These are phyloP conservation scores for Onychomys arenicola DNA, from an alignment of 2,797 vertebrate species.

Conservation along the genomic window DNA sequence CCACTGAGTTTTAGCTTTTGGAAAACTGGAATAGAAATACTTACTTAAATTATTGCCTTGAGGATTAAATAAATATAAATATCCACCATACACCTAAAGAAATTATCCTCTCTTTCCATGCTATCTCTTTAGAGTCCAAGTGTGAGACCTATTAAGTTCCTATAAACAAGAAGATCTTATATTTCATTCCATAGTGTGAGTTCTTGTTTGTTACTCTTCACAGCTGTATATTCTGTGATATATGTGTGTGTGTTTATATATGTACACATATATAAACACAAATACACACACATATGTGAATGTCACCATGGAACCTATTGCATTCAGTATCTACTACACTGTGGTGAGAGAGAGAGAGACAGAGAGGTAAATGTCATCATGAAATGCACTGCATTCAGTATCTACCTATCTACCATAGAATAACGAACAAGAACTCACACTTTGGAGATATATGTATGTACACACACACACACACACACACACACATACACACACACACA, in stretches of 20 bases:
- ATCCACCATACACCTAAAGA: neutral
- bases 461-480: neutral
- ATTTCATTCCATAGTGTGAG: neutral
- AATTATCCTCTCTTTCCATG: neutral
- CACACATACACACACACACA: too few relatives aligned
- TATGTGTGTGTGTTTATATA: too few relatives aligned
- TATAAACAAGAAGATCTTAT: neutral
- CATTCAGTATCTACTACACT: too few relatives aligned
- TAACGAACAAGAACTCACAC: neutral
- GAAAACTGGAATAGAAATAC: constrained; percentile 20
- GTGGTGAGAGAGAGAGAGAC: too few relatives aligned
- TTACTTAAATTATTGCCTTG: constrained; percentile 26
- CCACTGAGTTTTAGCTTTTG: constrained; percentile 37
- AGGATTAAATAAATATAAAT: constrained; percentile 46
- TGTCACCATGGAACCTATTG: neutral
- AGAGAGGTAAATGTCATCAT: neutral
- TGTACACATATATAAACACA: neutral
- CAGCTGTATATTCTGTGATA: neutral
- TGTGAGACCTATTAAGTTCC: neutral
- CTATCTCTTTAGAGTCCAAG: neutral
- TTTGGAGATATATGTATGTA: neutral
- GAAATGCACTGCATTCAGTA: neutral
- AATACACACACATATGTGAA: neutral
- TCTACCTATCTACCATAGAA: neutral
- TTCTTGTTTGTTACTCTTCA: constrained; percentile 23